phyloP scores from a whole-genome alignment of 2,797 vertebrate species.

The Heliangelus exortis region DNA sequence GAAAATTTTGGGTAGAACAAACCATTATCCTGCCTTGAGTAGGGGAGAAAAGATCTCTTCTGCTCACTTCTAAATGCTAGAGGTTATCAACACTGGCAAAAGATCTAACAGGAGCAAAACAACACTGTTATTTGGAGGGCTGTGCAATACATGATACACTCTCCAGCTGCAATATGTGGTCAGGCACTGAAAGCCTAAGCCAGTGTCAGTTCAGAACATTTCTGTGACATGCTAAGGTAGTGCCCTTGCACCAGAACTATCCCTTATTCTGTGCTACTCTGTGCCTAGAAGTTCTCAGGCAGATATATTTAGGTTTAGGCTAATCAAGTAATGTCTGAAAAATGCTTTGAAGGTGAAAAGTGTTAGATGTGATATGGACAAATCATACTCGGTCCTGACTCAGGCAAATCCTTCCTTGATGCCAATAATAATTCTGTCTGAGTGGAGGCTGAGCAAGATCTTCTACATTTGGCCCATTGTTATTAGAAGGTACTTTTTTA shows the following conservation, averaged over 20 bases:
- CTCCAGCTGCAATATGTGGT: neutral
- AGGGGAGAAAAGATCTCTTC: constrained; percentile 38
- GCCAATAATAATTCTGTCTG: constrained; percentile 59
- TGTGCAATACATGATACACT: constrained; percentile 10
- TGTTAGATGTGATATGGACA: constrained; percentile 49
- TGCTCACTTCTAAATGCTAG: constrained; percentile 50
- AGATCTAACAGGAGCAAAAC: constrained; percentile 24
- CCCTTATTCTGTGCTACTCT: neutral
- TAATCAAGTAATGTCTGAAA: constrained; percentile 44
- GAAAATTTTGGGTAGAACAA: neutral
- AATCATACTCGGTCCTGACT: constrained; percentile 52
- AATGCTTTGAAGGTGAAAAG: constrained; percentile 57
- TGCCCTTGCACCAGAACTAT: neutral
- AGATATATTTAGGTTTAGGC: constrained; percentile 40
- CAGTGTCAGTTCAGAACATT: neutral
- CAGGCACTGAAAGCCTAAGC: neutral
- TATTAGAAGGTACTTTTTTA: constrained; percentile 8
- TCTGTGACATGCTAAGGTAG: neutral
- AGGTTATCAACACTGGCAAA: constrained; percentile 40
- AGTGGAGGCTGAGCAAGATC: constrained; percentile 55
- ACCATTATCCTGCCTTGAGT: neutral
- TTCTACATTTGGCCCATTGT: constrained; percentile 39
- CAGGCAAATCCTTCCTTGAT: constrained; percentile 42
- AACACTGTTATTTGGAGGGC: constrained; percentile 49
- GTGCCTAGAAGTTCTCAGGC: constrained; percentile 21